These are phyloP conservation scores for Lophura nycthemera DNA, from an alignment of 2,113 vertebrate genomes.

Conservation along the genomic window DNA sequence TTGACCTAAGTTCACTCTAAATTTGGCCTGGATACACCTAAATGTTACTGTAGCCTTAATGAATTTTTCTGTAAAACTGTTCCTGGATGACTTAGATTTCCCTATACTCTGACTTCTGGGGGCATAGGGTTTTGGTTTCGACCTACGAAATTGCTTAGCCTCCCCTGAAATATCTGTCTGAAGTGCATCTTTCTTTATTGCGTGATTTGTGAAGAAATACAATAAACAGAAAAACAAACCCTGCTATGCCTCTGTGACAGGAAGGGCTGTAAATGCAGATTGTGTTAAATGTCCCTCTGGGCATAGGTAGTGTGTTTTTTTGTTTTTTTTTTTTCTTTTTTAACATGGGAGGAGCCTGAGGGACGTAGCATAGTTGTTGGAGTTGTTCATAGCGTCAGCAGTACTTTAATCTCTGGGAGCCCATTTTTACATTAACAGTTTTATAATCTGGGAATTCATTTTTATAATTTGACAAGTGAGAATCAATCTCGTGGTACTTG, in stretches of 20 bases:
- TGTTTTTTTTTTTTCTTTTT: neutral
- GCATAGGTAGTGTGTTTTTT: neutral
- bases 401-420: neutral
- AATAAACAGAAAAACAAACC: neutral
- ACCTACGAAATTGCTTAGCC: neutral
- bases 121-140: neutral
- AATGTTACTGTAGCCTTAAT: neutral
- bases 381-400: neutral
- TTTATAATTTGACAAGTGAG: neutral
- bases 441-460: neutral
- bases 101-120: neutral
- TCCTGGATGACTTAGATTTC: neutral
- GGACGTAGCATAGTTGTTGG: neutral
- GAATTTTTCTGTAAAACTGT: neutral
- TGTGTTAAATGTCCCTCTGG: neutral
- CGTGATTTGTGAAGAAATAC: neutral
- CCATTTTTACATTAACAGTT: neutral
- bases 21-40: neutral
- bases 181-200: neutral
- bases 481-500: neutral
- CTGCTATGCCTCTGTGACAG: neutral
- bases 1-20: neutral
- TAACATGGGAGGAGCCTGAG: neutral
- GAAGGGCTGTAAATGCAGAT: neutral
- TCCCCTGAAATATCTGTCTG: neutral